Base-by-base conservation (phyloP, 2,888 invertebrate genomes). In the Eupithecia abbreviata region DNA sequence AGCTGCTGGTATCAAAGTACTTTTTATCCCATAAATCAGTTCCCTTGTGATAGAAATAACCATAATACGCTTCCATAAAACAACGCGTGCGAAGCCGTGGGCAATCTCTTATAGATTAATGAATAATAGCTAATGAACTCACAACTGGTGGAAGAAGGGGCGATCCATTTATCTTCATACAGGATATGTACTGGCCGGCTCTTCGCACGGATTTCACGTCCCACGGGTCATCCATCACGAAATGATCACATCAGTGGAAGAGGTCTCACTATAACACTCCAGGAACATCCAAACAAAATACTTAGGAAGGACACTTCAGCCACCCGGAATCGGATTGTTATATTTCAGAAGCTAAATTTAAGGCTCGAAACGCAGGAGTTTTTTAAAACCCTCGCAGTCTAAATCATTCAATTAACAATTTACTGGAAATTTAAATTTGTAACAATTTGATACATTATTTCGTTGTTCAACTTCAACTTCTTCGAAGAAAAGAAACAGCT, bases 61-160 rank as follows among this genome's bases (percentile, higher is more conserved):
- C 30, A 30, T 30, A 30, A 30, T 30, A 30, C 30, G 30, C 30
- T 30, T 30, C 30, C 30, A 30, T 30, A 30, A 30, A 30, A 30
- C 30, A 30, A 30, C 30, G 30, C 30, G 30, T 30, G 30, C 30
- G 30, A 30, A 30, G 30, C 30, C 30, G 30, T 30, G 30, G 30
- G 30, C 1, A 30, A 30, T 30, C 30, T 30, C 30, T 30, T 30
- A 30, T 30, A 30, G 30, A 30, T 30, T 51, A 51, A 12, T 47
- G 5, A n/a, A 13, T 49, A 15, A 7, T 45, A 4, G 45, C 1
- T n/a, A 18, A 69, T 18, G 30, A 49, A 95, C 96, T 96, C 94
- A 97, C 97, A 91, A 97, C 91, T 70, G 98, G 97, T 73, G 97
- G 97, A 79, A 98, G 95, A 81, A 98, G 96, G 41, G 97, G 96